Evolutionary conservation across 2,888 invertebrate species (phyloP).

Genomic region (Calameuta pallipes): DNA sequence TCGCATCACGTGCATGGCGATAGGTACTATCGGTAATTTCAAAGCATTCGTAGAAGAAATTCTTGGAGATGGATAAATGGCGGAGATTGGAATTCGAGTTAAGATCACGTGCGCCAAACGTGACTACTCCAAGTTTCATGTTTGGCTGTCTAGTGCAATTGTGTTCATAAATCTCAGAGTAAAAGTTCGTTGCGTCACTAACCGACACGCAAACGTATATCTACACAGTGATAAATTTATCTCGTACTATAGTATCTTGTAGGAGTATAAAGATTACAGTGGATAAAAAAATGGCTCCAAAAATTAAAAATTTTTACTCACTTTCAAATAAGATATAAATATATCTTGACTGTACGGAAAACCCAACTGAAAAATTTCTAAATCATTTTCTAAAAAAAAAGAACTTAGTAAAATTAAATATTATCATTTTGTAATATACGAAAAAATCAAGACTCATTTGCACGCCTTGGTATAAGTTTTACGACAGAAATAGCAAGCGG

Average conservation of each 20-base stretch:
- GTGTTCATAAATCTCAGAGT: conserved; percentile 47
- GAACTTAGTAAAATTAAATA: not conserved
- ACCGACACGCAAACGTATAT: not conserved
- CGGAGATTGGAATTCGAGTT: conserved; percentile 39
- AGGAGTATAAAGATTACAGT: not conserved
- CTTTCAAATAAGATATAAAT: not conserved
- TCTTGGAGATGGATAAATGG: conserved; percentile 38
- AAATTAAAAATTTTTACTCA: not conserved
- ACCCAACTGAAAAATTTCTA: not conserved
- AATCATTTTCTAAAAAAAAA: not conserved
- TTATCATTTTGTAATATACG: not conserved
- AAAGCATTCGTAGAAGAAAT: not conserved
- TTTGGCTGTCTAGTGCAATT: conserved; percentile 50
- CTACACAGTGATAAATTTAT: not conserved
- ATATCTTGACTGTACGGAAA: not conserved
- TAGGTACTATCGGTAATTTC: not conserved
- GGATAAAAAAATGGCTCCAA: not conserved
- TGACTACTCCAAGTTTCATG: conserved; percentile 27
- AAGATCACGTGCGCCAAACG: conserved; percentile 35
- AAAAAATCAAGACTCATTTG: not conserved
- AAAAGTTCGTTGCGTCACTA: conserved; percentile 46
- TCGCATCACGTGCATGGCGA: not conserved
- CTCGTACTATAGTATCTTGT: not conserved
- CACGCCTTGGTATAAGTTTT: not conserved
- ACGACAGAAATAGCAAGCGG: conserved; percentile 27